Percentiles rank a stretch among this genome's conserved stretches.
phyloP scores from a whole-genome alignment of 1,140 invertebrate genomes.

The Pteromalus puparum region DNA sequence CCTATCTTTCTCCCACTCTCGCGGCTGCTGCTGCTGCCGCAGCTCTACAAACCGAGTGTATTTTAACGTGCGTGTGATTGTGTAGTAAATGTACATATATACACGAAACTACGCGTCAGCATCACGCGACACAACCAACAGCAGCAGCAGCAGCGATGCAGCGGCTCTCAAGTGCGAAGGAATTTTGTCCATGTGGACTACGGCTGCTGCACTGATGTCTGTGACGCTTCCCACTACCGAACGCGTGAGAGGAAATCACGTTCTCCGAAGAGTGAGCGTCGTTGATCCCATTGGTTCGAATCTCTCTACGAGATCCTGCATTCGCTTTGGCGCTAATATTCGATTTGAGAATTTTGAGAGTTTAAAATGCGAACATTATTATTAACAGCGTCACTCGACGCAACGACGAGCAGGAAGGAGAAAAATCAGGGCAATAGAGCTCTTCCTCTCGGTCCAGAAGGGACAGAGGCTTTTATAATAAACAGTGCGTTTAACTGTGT shows the following conservation, averaged over 20 bases:
- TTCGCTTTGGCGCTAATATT: conserved; percentile 13
- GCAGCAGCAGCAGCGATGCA: background rate
- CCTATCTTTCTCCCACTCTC: background rate
- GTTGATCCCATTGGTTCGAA: conserved; percentile 1
- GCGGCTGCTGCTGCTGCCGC: background rate
- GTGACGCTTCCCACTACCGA: background rate
- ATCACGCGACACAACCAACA: conserved; percentile 36
- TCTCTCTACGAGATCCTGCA: background rate
- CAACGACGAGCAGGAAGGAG: background rate
- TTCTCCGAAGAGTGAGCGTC: background rate
- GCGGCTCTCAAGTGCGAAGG: conserved; percentile 8
- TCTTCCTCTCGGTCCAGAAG: conserved; percentile 2
- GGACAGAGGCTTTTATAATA: background rate
- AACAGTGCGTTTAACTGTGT: too few species aligned
- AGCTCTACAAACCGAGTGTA: too few species aligned
- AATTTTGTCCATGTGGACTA: background rate
- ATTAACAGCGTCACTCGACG: background rate
- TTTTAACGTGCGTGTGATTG: background rate
- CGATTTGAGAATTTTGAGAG: background rate
- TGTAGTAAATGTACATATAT: background rate
- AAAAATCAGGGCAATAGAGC: conserved; percentile 34
- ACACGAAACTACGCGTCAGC: conserved; percentile 44
- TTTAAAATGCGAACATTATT: background rate
- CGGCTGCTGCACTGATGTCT: background rate
- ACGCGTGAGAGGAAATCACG: background rate